Conservation (phyloP, 2,888 invertebrate species). For the Dolichomitus sp. region DNA sequence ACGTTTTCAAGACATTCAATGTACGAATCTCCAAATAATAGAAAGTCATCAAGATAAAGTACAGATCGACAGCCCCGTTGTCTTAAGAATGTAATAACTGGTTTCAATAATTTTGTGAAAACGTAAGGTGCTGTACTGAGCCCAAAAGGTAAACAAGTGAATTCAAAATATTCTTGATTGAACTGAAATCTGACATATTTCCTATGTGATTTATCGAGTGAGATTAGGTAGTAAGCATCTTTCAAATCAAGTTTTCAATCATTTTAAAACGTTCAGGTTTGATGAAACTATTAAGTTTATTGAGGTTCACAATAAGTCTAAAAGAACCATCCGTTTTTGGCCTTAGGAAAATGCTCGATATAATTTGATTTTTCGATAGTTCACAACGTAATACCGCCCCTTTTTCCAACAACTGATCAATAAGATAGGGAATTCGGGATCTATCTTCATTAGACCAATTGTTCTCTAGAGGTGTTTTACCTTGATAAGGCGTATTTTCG, state of each 20-base stretch:
- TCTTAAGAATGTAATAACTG: constrained; percentile 55
- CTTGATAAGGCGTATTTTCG: constrained; percentile 7
- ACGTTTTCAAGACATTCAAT: constrained; percentile 50
- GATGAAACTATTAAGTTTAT: constrained; percentile 58
- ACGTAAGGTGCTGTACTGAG: constrained; percentile 72
- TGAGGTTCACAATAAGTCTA: constrained; percentile 67
- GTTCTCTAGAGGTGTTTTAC: constrained; percentile 13
- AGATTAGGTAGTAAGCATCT: constrained; percentile 64
- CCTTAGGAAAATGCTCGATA: constrained; percentile 63
- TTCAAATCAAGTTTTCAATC: constrained; percentile 57
- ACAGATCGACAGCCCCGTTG: constrained; percentile 44
- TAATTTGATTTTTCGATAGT: constrained; percentile 58
- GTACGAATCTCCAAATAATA: constrained; percentile 45
- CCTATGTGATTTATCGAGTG: constrained; percentile 62
- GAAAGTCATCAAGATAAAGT: constrained; percentile 59
- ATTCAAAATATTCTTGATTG: constrained; percentile 67
- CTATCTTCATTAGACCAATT: constrained; percentile 42
- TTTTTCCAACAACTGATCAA: constrained; percentile 55
- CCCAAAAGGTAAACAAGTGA: constrained; percentile 73
- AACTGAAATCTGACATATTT: constrained; percentile 73
- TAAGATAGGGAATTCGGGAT: constrained; percentile 34
- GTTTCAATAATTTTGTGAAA: constrained; percentile 74
- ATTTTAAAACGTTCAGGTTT: constrained; percentile 52
- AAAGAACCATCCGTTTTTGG: constrained; percentile 63
- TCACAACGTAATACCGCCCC: constrained; percentile 49